These are phyloP conservation scores for Prosopocoilus inquinatus DNA, from an alignment of 2,888 invertebrate genomes.

Conservation along the genomic window DNA sequence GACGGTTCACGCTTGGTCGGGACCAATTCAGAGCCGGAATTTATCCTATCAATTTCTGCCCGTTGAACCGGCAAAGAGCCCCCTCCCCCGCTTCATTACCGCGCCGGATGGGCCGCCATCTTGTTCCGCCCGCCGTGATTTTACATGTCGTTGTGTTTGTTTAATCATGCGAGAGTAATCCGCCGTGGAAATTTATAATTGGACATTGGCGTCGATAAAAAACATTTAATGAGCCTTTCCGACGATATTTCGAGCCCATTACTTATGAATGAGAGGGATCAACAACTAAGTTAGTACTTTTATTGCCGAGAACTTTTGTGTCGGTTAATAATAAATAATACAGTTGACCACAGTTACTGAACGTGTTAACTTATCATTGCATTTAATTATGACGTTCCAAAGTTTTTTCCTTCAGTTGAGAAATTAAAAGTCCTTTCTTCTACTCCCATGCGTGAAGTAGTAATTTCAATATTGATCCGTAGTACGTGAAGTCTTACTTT, in stretches of 20 bases:
- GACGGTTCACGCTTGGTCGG: constrained; percentile 56
- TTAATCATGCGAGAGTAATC: constrained; percentile 45
- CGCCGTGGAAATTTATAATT: constrained; percentile 45
- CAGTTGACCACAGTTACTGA: too few relatives aligned
- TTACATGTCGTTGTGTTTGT: constrained; percentile 49
- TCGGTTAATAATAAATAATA: too few relatives aligned
- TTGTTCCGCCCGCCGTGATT: constrained; percentile 47
- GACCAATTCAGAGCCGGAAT: constrained; percentile 63
- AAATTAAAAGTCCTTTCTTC: too few relatives aligned
- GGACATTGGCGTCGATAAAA: constrained; percentile 37
- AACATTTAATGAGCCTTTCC: constrained; percentile 30
- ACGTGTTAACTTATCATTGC: too few relatives aligned
- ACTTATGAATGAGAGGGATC: constrained; percentile 10
- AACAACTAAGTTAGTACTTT: too few relatives aligned
- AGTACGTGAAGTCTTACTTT: too few relatives aligned
- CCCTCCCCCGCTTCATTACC: constrained; percentile 36
- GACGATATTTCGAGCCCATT: constrained; percentile 12
- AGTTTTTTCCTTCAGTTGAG: too few relatives aligned
- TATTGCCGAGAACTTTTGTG: too few relatives aligned
- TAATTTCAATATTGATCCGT: too few relatives aligned
- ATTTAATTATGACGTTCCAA: too few relatives aligned
- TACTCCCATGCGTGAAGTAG: too few relatives aligned
- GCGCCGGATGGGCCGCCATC: constrained; percentile 46
- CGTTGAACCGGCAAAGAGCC: constrained; percentile 61
- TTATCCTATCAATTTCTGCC: constrained; percentile 65